Percentiles rank a stretch among this genome's conserved stretches.
phyloP scores from a whole-genome alignment of 2,888 invertebrate species.

The Caenorhabditis parvicauda region DNA sequence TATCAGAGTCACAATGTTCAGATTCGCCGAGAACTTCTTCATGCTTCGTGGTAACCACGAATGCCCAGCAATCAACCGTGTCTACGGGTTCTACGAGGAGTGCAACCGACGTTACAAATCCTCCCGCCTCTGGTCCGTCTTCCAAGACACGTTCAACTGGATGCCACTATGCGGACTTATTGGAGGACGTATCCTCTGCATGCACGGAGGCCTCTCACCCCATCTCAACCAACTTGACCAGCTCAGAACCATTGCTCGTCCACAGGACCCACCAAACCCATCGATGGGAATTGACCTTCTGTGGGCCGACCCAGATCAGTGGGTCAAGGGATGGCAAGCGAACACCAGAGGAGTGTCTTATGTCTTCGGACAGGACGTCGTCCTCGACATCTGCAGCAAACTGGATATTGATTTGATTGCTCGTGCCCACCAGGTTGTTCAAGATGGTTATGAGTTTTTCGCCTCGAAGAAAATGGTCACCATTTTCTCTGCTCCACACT shows the following conservation, averaged over 20 bases:
- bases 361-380: constrained; percentile 69
- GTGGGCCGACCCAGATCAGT: constrained; percentile 46
- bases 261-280: constrained; percentile 56
- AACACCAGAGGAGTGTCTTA: constrained; percentile 68
- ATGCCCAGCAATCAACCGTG: constrained; percentile 53
- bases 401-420: constrained; percentile 68
- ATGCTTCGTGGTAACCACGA: constrained; percentile 57
- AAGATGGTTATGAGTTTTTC: constrained; percentile 70
- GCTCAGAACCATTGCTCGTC: constrained; percentile 46
- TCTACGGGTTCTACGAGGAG: constrained; percentile 57
- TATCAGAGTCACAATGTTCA: no score
- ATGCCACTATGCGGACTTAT: constrained; percentile 55
- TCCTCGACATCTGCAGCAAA: constrained; percentile 66
- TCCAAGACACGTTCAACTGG: constrained; percentile 57
- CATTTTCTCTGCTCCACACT: constrained; percentile 53
- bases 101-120: constrained; percentile 49
- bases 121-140: constrained; percentile 40
- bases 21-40: constrained; percentile 54
- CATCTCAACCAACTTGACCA: constrained; percentile 47
- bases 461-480: constrained; percentile 47
- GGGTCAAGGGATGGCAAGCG: constrained; percentile 48
- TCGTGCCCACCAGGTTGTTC: constrained; percentile 64
- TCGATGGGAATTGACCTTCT: constrained; percentile 51
- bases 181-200: constrained; percentile 49
- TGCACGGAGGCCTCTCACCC: constrained; percentile 58